phyloP scores from a whole-genome alignment of 2,797 vertebrate species.

The Sylvia borin region DNA sequence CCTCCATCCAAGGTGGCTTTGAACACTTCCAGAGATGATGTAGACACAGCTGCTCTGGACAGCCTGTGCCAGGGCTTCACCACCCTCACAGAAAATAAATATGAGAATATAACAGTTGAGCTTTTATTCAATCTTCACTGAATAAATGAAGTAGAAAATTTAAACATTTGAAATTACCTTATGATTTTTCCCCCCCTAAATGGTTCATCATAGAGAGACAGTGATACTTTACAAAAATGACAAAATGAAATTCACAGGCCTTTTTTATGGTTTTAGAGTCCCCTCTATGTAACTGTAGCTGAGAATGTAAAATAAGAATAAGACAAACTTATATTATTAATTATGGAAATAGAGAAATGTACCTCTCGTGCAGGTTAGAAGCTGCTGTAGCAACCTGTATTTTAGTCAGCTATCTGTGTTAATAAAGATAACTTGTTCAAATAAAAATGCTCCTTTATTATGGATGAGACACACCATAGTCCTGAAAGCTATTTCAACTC shows the following conservation, averaged over 20 bases:
- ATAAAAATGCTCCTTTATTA: not conserved
- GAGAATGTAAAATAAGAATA: not conserved
- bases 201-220: not conserved
- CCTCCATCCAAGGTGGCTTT: fast-evolving
- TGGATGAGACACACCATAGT: not conserved
- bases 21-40: not conserved
- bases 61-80: not conserved
- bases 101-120: not conserved
- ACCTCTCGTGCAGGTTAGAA: not conserved
- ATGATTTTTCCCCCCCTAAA: no score
- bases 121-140: not conserved
- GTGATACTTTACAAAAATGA: not conserved
- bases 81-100: not conserved
- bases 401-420: not conserved
- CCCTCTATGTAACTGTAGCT: not conserved
- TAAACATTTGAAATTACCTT: not conserved
- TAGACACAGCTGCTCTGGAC: fast-evolving
- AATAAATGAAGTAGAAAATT: not conserved
- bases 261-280: not conserved
- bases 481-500: not conserved
- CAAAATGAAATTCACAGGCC: not conserved
- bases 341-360: not conserved
- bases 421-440: slow-evolving; percentile 13
- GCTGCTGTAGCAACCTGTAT: not conserved
- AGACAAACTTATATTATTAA: not conserved